Evolutionary conservation across 2,797 vertebrate species (phyloP), one percentile per base, ranked within the genome.

Genomic region (Betta splendens): DNA sequence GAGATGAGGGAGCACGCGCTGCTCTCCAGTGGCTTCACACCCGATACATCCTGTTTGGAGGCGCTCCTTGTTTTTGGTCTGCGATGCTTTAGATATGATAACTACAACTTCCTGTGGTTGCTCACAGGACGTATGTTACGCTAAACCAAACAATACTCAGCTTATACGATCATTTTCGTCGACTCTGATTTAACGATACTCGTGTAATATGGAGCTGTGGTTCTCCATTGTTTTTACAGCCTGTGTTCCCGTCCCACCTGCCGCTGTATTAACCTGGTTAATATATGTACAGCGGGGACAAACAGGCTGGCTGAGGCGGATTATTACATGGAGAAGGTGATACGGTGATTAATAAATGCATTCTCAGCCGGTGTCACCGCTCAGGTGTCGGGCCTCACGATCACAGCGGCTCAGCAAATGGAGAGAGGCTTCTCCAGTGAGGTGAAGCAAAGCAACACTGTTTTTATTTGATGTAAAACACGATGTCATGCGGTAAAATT

Each of bases 31-130:
- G 64, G 61, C 57, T 59, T 31, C 35, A 29, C 28, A 56, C 28
- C 51, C 68, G 59, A 65, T 45, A 4, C 64, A 44, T 64, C 9
- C 3, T 45, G 35, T 68, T 38, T 49, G 46, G 58, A 33, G 55
- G 61, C 12, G 0, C 25, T 64, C 20, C 28, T 17, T 39, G 44
- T 42, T 50, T 42, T 43, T 18, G 29, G 11, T 13, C 62, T 40
- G 59, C 58, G 28, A 49, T 35, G 39, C 29, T 55, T 47, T 28
- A 12, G 18, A 53, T 55, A 39, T n/a, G 63, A 49, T 46, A 47
- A 66, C 53, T 53, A 67, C 64, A n/a, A n/a, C 56, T 64, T 56
- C 48, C 63, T 55, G 33, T 17, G 38, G 33, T 60, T 29, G 47
- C 32, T 51, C 22, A 18, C 35, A 38, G 42, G 66, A 69, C 52